A percentile compares a stretch with the other conserved stretches of the same genome.
These are phyloP conservation scores for Diarsia rubi DNA, from an alignment of 2,888 invertebrate species.

Conservation along the genomic window DNA sequence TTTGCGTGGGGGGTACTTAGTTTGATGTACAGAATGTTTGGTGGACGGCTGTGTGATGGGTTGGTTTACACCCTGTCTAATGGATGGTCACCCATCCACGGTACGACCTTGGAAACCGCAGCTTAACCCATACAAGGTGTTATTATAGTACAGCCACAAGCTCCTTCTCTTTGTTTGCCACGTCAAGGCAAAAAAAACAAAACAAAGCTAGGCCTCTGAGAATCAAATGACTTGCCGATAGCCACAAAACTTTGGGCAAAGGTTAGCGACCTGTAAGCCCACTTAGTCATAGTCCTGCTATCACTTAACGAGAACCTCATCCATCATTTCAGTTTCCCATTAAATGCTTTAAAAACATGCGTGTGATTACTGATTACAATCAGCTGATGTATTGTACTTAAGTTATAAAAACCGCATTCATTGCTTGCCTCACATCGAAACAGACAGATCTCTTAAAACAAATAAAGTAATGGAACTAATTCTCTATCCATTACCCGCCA, in stretches of 20 bases:
- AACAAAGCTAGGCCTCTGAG: background rate
- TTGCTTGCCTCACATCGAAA: background rate
- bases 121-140: too few species aligned
- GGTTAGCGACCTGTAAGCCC: conserved; percentile 14
- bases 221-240: background rate
- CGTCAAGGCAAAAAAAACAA: background rate
- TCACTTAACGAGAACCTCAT: conserved; percentile 29
- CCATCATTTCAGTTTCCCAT: conserved; percentile 37
- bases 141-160: background rate
- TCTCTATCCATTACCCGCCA: conserved; percentile 14
- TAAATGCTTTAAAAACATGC: conserved; percentile 30
- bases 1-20: too few species aligned
- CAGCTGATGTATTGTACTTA: conserved; percentile 43
- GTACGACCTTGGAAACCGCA: background rate
- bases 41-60: too few species aligned
- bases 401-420: conserved; percentile 11
- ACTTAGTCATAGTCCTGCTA: background rate
- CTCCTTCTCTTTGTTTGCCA: background rate
- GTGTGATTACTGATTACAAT: conserved; percentile 49
- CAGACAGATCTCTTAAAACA: background rate
- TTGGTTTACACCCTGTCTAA: too few species aligned
- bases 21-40: too few species aligned
- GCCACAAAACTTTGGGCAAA: background rate
- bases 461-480: conserved; percentile 31
- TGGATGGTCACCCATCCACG: background rate